phyloP scores from a whole-genome alignment of 2,888 invertebrate species.

The Spialia ferax region DNA sequence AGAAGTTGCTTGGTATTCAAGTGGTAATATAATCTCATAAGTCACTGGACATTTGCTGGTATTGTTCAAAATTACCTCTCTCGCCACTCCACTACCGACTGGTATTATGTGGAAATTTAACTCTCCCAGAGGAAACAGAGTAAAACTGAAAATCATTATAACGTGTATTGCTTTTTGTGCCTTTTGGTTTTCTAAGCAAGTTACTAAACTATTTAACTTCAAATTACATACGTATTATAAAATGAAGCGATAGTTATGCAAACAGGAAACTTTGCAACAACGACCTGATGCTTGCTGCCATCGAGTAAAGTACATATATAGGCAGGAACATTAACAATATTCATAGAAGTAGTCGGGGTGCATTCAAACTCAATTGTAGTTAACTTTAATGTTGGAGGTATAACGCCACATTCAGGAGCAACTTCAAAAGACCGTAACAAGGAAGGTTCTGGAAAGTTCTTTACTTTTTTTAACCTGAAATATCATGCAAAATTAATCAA shows the following conservation, averaged over 20 bases:
- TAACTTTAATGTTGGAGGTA: slow-evolving; percentile 64
- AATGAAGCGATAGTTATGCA: slow-evolving; percentile 77
- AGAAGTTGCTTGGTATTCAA: slow-evolving; percentile 55
- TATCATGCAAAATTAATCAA: not conserved
- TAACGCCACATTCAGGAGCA: slow-evolving; percentile 65
- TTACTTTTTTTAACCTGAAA: slow-evolving; percentile 74
- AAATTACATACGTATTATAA: slow-evolving; percentile 76
- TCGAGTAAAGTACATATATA: slow-evolving; percentile 77
- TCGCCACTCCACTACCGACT: slow-evolving; percentile 79
- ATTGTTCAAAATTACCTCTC: slow-evolving; percentile 86
- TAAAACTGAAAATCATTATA: slow-evolving; percentile 73
- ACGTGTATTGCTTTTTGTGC: not conserved
- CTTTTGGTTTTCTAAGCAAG: no score
- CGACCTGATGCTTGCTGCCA: slow-evolving; percentile 74
- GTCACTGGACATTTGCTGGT: slow-evolving; percentile 87
- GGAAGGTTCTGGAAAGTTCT: slow-evolving; percentile 76
- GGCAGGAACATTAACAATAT: slow-evolving; percentile 72
- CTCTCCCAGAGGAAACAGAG: slow-evolving; percentile 85
- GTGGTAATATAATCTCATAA: slow-evolving; percentile 75
- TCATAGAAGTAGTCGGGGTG: slow-evolving; percentile 75
- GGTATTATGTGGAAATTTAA: slow-evolving; percentile 87
- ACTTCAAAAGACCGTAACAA: slow-evolving; percentile 70
- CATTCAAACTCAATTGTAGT: slow-evolving; percentile 70
- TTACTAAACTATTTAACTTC: no score
- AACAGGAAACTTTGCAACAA: slow-evolving; percentile 80